Evolutionary conservation across 92 coral and sea anemone genomes (phyloP).

Genomic region (Bergia sp.): DNA sequence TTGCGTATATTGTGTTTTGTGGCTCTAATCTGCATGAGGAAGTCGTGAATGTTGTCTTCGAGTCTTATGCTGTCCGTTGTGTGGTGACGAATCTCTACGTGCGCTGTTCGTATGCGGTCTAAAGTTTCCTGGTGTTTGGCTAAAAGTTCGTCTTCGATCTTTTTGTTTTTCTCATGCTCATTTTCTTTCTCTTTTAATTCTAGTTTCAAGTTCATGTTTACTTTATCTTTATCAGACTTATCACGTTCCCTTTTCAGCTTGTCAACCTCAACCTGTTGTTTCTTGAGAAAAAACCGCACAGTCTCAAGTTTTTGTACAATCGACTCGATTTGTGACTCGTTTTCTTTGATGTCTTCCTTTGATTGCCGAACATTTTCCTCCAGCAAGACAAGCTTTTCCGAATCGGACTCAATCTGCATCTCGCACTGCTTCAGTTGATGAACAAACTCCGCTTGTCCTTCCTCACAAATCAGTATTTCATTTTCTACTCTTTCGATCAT

Average conservation of each 20-base stretch:
- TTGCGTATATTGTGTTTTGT: conserved; percentile 70
- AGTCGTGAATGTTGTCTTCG: conserved; percentile 84
- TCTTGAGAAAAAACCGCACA: conserved; percentile 78
- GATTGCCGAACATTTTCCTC: conserved; percentile 70
- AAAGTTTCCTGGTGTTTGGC: conserved; percentile 70
- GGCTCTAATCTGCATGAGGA: conserved; percentile 66
- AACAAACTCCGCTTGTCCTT: conserved; percentile 60
- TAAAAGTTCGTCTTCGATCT: conserved; percentile 71
- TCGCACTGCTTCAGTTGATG: conserved; percentile 74
- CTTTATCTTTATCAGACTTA: conserved; percentile 50
- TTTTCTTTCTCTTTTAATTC: conserved; percentile 75
- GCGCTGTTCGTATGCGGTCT: conserved; percentile 73
- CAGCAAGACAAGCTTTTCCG: conserved; percentile 58
- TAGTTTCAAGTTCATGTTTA: conserved; percentile 62
- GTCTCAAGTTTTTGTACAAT: conserved; percentile 78
- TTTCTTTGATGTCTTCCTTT: conserved; percentile 64
- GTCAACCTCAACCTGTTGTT: conserved; percentile 79
- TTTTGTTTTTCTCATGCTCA: conserved; percentile 66
- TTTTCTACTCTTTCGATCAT: conserved; percentile 88
- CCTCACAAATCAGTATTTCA: conserved; percentile 73
- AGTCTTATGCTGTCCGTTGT: conserved; percentile 71
- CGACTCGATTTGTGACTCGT: conserved; percentile 63
- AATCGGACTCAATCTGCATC: conserved; percentile 71
- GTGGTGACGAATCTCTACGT: conserved; percentile 83
- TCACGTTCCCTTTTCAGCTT: conserved; percentile 68